These are phyloP conservation scores for Echinometra lucunter DNA, from an alignment of 53 echinoderm and acorn worm genomes.

Conservation along the genomic window DNA sequence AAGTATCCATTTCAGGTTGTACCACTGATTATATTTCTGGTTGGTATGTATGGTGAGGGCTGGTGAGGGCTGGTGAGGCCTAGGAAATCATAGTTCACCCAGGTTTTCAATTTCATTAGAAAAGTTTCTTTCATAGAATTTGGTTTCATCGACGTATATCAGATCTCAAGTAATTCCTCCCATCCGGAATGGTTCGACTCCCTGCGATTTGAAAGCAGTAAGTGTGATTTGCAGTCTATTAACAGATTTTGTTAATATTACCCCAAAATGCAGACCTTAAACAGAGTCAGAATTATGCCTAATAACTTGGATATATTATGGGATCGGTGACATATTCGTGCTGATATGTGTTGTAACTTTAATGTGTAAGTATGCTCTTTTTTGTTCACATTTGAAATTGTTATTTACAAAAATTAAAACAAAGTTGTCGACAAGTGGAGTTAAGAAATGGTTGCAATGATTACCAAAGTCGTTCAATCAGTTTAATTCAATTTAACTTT, in stretches of 20 bases:
- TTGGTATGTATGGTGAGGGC: background rate
- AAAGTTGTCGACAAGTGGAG: too few species aligned
- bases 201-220: background rate
- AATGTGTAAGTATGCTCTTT: background rate
- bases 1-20: background rate
- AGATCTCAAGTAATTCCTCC: background rate
- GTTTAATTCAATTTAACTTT: background rate
- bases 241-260: background rate
- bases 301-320: background rate
- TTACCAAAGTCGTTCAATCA: background rate
- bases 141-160: background rate
- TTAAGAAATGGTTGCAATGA: too few species aligned
- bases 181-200: background rate
- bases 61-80: background rate
- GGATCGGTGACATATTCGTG: background rate
- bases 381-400: background rate
- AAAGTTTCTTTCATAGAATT: background rate
- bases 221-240: background rate
- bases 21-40: constrained; percentile 10
- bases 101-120: constrained; percentile 12
- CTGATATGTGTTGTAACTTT: background rate
- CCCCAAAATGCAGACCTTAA: background rate
- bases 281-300: background rate
- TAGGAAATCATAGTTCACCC: background rate
- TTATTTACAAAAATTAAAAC: too few species aligned